phyloP scores from a whole-genome alignment of 2,888 invertebrate species.

The Hoplodrina ambigua region DNA sequence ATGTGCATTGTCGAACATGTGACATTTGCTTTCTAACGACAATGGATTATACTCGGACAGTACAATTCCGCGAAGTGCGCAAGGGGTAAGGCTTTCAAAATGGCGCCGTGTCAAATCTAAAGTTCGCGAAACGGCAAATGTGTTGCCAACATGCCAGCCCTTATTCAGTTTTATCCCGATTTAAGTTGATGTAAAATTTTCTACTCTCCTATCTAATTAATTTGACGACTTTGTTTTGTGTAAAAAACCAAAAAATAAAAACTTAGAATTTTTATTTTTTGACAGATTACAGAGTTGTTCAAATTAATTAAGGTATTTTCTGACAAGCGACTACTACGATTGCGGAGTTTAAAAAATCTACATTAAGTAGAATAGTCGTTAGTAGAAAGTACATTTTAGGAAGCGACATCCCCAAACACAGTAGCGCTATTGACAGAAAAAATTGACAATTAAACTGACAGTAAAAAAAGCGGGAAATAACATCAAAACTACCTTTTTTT shows the following conservation, averaged over 20 bases:
- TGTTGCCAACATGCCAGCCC: constrained; percentile 32
- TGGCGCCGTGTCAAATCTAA: constrained; percentile 7
- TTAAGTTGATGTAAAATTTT: constrained; percentile 25
- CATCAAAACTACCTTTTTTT: background rate
- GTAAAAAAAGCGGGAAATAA: constrained; percentile 21
- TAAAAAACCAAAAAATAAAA: constrained; percentile 33
- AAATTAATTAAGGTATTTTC: constrained; percentile 3
- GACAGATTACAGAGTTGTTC: constrained; percentile 22
- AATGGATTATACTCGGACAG: background rate
- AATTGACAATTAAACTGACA: constrained; percentile 18
- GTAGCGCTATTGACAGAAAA: constrained; percentile 19
- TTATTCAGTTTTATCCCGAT: constrained; percentile 4
- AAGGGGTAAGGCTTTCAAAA: background rate
- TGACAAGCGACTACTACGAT: constrained; percentile 12
- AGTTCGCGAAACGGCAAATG: constrained; percentile 18
- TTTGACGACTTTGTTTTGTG: constrained; percentile 46
- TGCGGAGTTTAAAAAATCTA: constrained; percentile 13
- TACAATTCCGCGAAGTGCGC: background rate
- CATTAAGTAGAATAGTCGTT: constrained; percentile 31
- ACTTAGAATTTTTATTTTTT: constrained; percentile 31
- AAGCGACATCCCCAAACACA: constrained; percentile 13
- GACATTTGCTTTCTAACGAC: no score
- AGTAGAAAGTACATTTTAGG: constrained; percentile 1
- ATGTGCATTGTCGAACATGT: no score
- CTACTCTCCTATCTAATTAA: constrained; percentile 29